Conservation (phyloP, 1,140 invertebrate genomes). For the Hyposmocoma kahamanoa region DNA sequence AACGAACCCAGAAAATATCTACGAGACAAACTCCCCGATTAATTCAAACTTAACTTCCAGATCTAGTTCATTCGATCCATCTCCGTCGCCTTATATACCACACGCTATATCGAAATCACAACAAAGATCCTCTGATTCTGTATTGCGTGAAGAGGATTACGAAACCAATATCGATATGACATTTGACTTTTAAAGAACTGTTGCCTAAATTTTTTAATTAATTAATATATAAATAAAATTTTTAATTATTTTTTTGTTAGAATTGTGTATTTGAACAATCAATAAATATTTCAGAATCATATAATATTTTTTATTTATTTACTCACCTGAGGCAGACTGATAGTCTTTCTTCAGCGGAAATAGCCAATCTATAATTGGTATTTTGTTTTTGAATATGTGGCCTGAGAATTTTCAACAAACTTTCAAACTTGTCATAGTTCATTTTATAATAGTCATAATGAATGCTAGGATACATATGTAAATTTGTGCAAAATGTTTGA, state of each 20-base stretch:
- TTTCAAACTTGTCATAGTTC: neutral
- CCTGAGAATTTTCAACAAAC: neutral
- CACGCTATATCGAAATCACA: neutral
- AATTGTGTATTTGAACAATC: neutral
- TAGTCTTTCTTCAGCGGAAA: slow-evolving; percentile 1
- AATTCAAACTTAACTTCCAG: too few species aligned
- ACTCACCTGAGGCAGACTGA: neutral
- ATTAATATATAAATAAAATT: too few species aligned
- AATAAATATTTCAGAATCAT: neutral
- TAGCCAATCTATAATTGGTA: neutral
- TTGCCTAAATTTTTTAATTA: neutral
- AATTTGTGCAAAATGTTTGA: neutral
- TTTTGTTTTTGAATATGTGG: slow-evolving; percentile 2
- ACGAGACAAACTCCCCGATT: neutral
- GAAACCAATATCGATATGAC: neutral
- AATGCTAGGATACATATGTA: neutral
- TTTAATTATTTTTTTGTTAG: neutral
- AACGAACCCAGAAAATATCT: neutral
- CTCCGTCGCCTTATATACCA: neutral
- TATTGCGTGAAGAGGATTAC: neutral
- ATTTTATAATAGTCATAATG: slow-evolving; percentile 3
- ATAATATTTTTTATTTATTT: neutral
- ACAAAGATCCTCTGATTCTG: neutral
- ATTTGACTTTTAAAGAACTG: neutral
- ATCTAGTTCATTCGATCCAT: neutral